Evolutionary conservation across 2,888 invertebrate genomes (phyloP).

Genomic region (Priocnemis perturbator): DNA sequence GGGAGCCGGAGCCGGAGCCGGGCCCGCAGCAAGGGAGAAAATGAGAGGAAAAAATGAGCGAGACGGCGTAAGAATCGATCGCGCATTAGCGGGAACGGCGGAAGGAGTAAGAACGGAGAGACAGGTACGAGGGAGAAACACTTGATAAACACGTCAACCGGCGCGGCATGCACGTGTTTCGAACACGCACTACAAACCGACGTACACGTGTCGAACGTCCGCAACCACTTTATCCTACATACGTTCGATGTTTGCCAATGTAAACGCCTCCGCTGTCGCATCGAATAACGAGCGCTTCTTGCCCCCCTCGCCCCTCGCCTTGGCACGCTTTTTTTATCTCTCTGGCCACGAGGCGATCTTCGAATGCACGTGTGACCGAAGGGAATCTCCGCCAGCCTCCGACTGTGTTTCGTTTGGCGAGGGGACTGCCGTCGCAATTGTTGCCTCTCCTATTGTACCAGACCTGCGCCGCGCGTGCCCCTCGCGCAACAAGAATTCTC

Average conservation of each 20-base stretch:
- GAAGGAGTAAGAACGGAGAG: slow-evolving; percentile 18
- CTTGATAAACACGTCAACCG: slow-evolving; percentile 60
- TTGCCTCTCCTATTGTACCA: no score
- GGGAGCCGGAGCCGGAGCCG: no score
- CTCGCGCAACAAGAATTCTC: no score
- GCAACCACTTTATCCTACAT: slow-evolving; percentile 61
- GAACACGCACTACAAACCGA: slow-evolving; percentile 53
- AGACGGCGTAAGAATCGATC: slow-evolving; percentile 6
- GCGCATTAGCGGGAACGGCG: slow-evolving; percentile 27
- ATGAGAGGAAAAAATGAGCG: neutral
- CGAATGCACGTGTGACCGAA: neutral
- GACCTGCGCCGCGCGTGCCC: no score
- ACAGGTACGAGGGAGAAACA: slow-evolving; percentile 18
- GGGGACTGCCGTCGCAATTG: no score
- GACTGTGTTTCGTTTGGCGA: no score
- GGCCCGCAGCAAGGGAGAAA: neutral
- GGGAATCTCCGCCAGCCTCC: neutral
- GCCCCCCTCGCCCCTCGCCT: slow-evolving; percentile 28
- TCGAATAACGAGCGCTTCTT: neutral
- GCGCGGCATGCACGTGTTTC: slow-evolving; percentile 56
- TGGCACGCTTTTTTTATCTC: neutral
- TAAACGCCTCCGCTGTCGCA: slow-evolving; percentile 35
- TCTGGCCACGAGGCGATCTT: slow-evolving; percentile 8
- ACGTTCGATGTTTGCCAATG: slow-evolving; percentile 61
- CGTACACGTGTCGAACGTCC: slow-evolving; percentile 58